These are phyloP conservation scores for Chiloscyllium punctatum DNA, from an alignment of 2,797 vertebrate genomes.

Conservation along the genomic window DNA sequence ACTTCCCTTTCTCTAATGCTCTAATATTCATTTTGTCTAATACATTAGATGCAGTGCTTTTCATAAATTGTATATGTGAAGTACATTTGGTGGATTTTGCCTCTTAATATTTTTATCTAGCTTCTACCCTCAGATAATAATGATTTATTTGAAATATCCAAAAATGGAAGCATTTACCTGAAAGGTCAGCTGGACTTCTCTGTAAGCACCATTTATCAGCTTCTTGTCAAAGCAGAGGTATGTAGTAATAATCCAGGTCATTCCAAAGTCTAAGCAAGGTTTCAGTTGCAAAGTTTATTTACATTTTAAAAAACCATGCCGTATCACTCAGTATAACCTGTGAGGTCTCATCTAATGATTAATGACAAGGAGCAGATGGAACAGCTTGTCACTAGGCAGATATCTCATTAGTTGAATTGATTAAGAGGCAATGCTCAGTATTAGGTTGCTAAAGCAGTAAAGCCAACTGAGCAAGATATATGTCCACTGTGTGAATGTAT, in stretches of 20 bases:
- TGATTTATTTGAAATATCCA: constrained; percentile 22
- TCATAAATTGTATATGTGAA: not conserved
- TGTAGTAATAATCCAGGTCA: not conserved
- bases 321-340: not conserved
- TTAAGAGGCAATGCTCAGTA: not conserved
- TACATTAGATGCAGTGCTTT: not conserved
- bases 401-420: not conserved
- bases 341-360: not conserved
- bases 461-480: not conserved
- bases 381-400: not conserved
- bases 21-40: not conserved
- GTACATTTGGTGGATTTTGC: not conserved
- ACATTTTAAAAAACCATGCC: not conserved
- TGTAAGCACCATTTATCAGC: not conserved
- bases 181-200: constrained; percentile 8
- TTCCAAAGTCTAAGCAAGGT: not conserved
- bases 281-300: not conserved
- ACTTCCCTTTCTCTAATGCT: not conserved
- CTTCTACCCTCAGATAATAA: not conserved
- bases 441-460: not conserved
- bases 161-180: constrained; percentile 24
- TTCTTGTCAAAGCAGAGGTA: constrained; percentile 28
- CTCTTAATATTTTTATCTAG: not conserved
- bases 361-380: not conserved
- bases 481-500: not conserved